Conservation (phyloP, 2,113 vertebrate genomes). For the Oncorhynchus nerka region DNA sequence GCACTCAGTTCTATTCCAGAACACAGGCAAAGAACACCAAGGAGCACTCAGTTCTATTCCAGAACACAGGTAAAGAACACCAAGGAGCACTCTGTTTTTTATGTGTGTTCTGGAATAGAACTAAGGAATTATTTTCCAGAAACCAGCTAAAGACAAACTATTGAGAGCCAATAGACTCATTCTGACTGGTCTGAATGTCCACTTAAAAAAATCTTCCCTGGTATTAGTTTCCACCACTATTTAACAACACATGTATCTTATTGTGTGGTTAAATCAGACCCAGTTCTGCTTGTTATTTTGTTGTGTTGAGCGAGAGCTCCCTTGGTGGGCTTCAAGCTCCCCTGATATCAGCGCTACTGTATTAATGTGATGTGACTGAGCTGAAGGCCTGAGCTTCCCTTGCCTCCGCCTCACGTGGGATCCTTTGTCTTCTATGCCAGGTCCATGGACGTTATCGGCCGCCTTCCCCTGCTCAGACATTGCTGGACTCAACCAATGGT, state of each 20-base stretch:
- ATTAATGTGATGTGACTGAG: slow-evolving; percentile 37
- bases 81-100: slow-evolving; percentile 37
- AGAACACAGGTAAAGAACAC: too few species aligned
- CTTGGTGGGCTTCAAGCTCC: slow-evolving; percentile 54
- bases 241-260: neutral
- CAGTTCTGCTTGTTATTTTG: neutral
- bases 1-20: slow-evolving; percentile 13
- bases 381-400: slow-evolving; percentile 13
- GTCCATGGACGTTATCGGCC: too few species aligned
- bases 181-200: slow-evolving; percentile 18
- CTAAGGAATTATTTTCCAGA: slow-evolving; percentile 29
- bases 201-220: slow-evolving; percentile 3
- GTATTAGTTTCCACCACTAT: neutral
- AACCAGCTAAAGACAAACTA: slow-evolving; percentile 1
- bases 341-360: slow-evolving; percentile 44
- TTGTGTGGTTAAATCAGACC: neutral
- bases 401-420: neutral
- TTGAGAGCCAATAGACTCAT: slow-evolving; percentile 54
- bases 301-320: slow-evolving; percentile 25
- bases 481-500: too few species aligned
- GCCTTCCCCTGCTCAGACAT: too few species aligned
- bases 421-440: slow-evolving; percentile 9
- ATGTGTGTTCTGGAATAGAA: too few species aligned
- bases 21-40: slow-evolving; percentile 7
- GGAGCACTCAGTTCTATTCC: neutral